phyloP scores from a whole-genome alignment of 2,797 vertebrate species.

The Darevskia mixta region DNA sequence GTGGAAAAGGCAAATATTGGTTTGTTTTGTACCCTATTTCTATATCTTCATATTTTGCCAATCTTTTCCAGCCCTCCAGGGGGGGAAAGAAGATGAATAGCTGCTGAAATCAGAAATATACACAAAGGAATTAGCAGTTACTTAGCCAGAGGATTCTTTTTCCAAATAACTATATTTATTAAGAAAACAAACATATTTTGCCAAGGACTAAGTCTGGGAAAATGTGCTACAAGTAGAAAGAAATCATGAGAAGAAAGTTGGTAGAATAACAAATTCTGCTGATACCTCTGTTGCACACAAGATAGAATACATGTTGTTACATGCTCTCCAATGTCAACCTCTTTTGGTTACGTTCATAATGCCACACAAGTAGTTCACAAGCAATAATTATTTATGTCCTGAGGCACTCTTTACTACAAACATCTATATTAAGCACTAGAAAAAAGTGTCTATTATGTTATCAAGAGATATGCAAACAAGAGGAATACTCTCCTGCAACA shows the following conservation, averaged over 20 bases:
- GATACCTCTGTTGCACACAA: neutral
- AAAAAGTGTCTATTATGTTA: neutral
- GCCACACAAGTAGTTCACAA: conserved; percentile 9
- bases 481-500: neutral
- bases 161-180: neutral
- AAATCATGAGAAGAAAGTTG: conserved; percentile 4
- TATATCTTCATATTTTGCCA: neutral
- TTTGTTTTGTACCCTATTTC: neutral
- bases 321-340: neutral
- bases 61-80: neutral
- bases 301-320: neutral
- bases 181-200: neutral
- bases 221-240: neutral
- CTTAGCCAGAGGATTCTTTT: neutral
- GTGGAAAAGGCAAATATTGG: neutral
- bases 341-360: neutral
- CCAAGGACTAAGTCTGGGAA: neutral
- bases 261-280: neutral
- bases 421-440: neutral
- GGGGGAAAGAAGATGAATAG: neutral
- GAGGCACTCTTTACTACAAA: neutral
- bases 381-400: neutral
- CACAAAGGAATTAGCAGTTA: neutral
- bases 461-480: conserved; percentile 1
- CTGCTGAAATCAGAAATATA: neutral